Evolutionary conservation across 2,888 invertebrate species (phyloP).

Genomic region (Philaethria dido): DNA sequence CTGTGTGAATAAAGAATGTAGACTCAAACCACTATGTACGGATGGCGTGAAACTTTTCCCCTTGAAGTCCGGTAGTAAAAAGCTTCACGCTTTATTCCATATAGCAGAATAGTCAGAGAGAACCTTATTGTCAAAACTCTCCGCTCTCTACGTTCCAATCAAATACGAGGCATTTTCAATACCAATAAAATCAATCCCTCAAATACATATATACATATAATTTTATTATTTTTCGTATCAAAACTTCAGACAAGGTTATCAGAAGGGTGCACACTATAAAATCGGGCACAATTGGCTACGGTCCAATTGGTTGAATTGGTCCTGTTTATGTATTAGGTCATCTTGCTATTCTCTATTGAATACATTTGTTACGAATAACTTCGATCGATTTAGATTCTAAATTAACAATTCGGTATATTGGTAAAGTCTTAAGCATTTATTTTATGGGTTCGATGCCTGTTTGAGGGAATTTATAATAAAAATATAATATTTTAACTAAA

Average conservation of each 20-base stretch:
- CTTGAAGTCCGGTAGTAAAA: too few relatives aligned
- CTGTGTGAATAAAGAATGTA: too few relatives aligned
- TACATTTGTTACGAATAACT: conserved; percentile 4
- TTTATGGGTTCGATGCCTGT: too few relatives aligned
- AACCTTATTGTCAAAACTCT: too few relatives aligned
- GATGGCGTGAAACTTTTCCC: too few relatives aligned
- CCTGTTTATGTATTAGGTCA: conserved; percentile 31
- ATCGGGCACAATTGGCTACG: conserved; percentile 33
- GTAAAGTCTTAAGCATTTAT: neutral
- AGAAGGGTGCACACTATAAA: conserved; percentile 15
- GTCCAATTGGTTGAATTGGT: conserved; percentile 34
- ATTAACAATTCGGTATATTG: neutral
- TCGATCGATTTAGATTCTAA: neutral
- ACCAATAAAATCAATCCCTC: neutral
- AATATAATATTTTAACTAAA: too few relatives aligned
- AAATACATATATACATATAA: neutral
- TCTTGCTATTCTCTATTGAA: conserved; percentile 26
- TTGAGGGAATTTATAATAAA: too few relatives aligned
- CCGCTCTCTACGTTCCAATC: too few relatives aligned
- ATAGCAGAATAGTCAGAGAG: too few relatives aligned
- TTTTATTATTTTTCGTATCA: neutral
- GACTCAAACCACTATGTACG: too few relatives aligned
- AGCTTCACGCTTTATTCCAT: too few relatives aligned
- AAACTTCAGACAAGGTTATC: conserved; percentile 7
- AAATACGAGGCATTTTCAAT: neutral